Percentiles rank a stretch among this genome's conserved stretches.
These are phyloP conservation scores for Temnopleurus reevesii DNA, from an alignment of 53 echinoderm and acorn worm species.

Conservation along the genomic window DNA sequence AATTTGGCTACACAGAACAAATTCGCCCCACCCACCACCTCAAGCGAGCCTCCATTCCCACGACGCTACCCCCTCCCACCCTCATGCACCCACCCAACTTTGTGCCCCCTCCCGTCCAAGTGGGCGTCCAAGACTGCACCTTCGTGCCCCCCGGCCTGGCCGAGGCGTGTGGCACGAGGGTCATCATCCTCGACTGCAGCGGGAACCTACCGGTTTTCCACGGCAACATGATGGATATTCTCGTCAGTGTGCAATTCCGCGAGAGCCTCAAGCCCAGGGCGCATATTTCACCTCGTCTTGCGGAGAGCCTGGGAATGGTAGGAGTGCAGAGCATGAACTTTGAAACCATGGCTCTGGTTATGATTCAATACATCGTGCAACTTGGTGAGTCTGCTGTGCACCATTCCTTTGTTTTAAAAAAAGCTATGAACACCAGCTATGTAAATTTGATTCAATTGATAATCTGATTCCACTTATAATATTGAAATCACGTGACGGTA, in stretches of 20 bases:
- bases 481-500: too few relatives aligned
- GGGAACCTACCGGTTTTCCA: constrained; percentile 88
- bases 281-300: constrained; percentile 72
- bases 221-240: constrained; percentile 83
- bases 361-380: constrained; percentile 93
- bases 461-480: too few relatives aligned
- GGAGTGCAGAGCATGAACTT: constrained; percentile 85
- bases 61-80: constrained; percentile 64
- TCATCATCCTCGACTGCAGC: constrained; percentile 83
- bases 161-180: constrained; percentile 71
- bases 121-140: constrained; percentile 79
- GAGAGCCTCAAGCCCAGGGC: constrained; percentile 79
- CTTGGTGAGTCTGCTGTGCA: constrained; percentile 70
- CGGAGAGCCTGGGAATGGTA: constrained; percentile 70
- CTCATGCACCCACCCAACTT: constrained; percentile 82
- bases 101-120: constrained; percentile 79
- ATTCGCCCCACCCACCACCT: constrained; percentile 64
- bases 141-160: constrained; percentile 90
- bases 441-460: too few relatives aligned
- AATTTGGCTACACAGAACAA: not conserved
- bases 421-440: too few relatives aligned
- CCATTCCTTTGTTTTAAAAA: not conserved
- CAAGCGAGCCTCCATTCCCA: constrained; percentile 69
- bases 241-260: constrained; percentile 82
- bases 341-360: constrained; percentile 93